Percentiles rank a stretch among this genome's conserved stretches.
These are phyloP conservation scores for Formica exsecta DNA, from an alignment of 1,140 invertebrate species.

Conservation along the genomic window DNA sequence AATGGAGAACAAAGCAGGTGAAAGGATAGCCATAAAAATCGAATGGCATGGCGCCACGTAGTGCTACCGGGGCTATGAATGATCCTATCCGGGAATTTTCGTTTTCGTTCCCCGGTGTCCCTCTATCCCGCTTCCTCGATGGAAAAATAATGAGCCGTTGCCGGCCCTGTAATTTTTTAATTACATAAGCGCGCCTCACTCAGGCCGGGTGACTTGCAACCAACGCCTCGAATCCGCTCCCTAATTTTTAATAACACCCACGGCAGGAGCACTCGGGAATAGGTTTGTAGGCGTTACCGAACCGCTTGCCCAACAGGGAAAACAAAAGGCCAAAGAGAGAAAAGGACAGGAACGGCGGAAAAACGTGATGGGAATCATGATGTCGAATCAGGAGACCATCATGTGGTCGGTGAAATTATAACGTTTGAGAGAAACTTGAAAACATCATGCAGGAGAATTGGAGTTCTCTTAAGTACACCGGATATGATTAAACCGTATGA, in stretches of 20 bases:
- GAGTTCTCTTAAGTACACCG: not conserved
- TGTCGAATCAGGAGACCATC: not conserved
- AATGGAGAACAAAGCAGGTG: not conserved
- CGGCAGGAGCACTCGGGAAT: slow-evolving; percentile 40
- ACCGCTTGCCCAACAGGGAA: slow-evolving; percentile 29
- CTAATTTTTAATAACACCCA: slow-evolving; percentile 83
- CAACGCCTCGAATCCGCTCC: slow-evolving; percentile 68
- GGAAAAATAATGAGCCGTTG: slow-evolving; percentile 59
- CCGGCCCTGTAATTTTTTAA: slow-evolving; percentile 83
- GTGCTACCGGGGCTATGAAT: slow-evolving; percentile 77
- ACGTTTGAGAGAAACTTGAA: slow-evolving; percentile 1
- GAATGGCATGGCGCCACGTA: slow-evolving; percentile 33
- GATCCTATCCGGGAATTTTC: slow-evolving; percentile 55
- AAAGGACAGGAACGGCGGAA: not conserved
- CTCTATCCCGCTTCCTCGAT: not conserved
- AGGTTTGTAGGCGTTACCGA: slow-evolving; percentile 70
- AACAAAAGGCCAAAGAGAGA: slow-evolving; percentile 23
- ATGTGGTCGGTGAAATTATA: slow-evolving; percentile 1
- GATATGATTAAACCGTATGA: not conserved
- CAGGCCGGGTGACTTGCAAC: slow-evolving; percentile 78
- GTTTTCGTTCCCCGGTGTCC: slow-evolving; percentile 58
- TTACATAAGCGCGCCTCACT: slow-evolving; percentile 79
- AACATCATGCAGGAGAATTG: slow-evolving; percentile 29
- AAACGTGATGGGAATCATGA: slow-evolving; percentile 59
- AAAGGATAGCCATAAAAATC: not conserved